Evolutionary conservation across 1,140 invertebrate genomes (phyloP), one percentile per base, ranked within the genome.

Genomic region (Hermatobates lingyangjiaoensis): DNA sequence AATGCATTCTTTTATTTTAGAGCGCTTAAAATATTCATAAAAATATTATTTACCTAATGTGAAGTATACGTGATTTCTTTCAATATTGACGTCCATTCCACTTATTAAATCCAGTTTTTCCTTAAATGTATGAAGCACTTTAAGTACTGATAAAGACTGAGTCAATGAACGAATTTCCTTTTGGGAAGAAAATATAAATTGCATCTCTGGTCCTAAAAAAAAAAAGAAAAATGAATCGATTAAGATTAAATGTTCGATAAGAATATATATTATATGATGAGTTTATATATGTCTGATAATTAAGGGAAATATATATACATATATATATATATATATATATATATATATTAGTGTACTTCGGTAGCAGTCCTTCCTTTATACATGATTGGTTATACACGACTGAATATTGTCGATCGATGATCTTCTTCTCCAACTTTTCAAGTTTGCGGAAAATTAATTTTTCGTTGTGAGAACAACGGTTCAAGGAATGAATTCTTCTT

Each of bases 1-100:
- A 51, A 83, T 72, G 61, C 81, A 83, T 45, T 69, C 66, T 15
- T 69, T 69, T 56, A 74, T 71, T 1, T 55, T 42, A 45, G 68
- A 68, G 57, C 80, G 82, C 18, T 69, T 66, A 52, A 76, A 72
- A 57, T 67, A 69, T 2, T 64, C 64, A 2, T 64, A 34, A 18
- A 20, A 15, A 40, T 56, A 60, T 14, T 34, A n/a, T n/a, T 54
- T 87, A 87, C 27, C 73, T 68, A 62, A 58, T 25, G 57, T 58
- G 60, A 58, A 61, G 50, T 60, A 63, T 10, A 62, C 34, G 21
- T 52, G 27, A 27, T 55, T 52, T 48, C 28, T 48, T 42, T 56
- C 54, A 27, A 57, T 53, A 51, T 63, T 55, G 20, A 63, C 48
- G 51, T 62, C 61, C 27, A 63, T 47, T 21, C 59, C 58, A 26